phyloP scores from a whole-genome alignment of 2,797 vertebrate genomes.

The Semaprochilodus insignis region DNA sequence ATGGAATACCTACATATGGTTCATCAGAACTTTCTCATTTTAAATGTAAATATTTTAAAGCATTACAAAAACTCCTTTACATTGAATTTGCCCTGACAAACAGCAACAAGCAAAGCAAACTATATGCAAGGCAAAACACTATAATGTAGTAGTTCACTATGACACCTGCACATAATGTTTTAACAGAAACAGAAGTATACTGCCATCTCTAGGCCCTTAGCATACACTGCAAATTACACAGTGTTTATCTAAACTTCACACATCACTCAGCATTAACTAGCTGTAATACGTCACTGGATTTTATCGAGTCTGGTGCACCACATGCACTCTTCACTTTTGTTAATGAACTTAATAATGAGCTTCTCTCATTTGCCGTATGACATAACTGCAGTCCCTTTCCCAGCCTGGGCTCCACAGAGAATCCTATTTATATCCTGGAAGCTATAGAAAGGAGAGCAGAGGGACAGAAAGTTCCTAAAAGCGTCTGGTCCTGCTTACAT shows the following conservation, averaged over 20 bases:
- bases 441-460: conserved; percentile 18
- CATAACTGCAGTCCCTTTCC: background rate
- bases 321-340: no score
- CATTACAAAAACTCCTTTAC: no score
- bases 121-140: background rate
- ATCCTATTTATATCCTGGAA: conserved; percentile 19
- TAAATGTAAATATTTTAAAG: no score
- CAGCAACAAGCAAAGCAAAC: no score
- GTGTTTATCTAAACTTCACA: background rate
- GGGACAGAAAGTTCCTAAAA: conserved; percentile 18
- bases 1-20: no score
- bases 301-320: no score
- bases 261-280: background rate
- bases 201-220: conserved; percentile 24
- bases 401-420: background rate
- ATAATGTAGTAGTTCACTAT: no score
- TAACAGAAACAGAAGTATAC: background rate
- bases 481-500: background rate
- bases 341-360: background rate
- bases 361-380: background rate
- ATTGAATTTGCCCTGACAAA: no score
- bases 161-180: background rate
- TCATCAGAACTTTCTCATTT: no score
- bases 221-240: conserved; percentile 4
- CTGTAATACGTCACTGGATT: no score